Evolutionary conservation across 2,797 vertebrate species (phyloP).

Genomic region (Acipenser oxyrinchus): DNA sequence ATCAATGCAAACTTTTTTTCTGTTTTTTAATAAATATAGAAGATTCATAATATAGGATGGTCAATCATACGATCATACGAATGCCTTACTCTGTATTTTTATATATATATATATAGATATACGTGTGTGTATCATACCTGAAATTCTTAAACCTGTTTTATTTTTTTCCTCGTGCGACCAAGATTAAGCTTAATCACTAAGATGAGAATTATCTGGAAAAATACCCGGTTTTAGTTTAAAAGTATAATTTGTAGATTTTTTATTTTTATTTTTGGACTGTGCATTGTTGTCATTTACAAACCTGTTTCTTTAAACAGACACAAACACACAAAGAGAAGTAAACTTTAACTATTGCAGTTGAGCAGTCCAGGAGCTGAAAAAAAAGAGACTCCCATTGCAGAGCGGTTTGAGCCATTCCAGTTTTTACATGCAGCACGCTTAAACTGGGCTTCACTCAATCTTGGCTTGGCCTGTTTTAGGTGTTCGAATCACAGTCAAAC

Average conservation of each 20-base stretch:
- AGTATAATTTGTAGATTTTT: neutral
- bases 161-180: slow-evolving; percentile 12
- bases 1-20: slow-evolving; percentile 59
- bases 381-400: too few relatives aligned
- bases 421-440: too few relatives aligned
- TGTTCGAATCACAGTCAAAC: too few relatives aligned
- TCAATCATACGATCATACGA: slow-evolving; percentile 46
- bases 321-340: too few relatives aligned
- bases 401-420: too few relatives aligned
- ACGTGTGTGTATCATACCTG: slow-evolving; percentile 50
- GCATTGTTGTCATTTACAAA: neutral
- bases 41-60: slow-evolving; percentile 43
- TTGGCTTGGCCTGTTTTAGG: too few relatives aligned
- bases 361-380: too few relatives aligned
- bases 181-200: slow-evolving; percentile 19
- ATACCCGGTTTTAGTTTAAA: neutral
- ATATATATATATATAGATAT: slow-evolving; percentile 57
- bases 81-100: slow-evolving; percentile 49
- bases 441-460: too few relatives aligned
- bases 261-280: neutral
- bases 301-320: too few relatives aligned
- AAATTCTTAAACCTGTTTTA: slow-evolving; percentile 49
- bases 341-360: too few relatives aligned
- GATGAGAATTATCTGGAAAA: neutral
- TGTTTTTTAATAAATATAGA: slow-evolving; percentile 57